Evolutionary conservation across 1,140 invertebrate genomes (phyloP).

Genomic region (Anthonomus grandis): DNA sequence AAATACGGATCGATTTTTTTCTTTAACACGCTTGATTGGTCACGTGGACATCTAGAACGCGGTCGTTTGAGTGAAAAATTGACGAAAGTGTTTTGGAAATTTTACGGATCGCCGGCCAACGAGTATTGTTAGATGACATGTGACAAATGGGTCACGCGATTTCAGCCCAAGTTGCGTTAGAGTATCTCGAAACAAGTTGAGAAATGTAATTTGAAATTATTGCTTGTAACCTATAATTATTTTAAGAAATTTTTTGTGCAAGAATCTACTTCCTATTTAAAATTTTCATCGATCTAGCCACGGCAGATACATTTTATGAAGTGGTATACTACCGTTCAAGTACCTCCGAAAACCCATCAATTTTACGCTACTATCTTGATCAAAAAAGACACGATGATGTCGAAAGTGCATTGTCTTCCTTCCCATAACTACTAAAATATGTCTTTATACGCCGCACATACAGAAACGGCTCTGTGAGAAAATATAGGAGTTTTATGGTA

Average conservation of each 20-base stretch:
- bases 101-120: constrained; percentile 14
- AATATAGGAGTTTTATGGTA: constrained; percentile 25
- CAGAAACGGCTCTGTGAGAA: constrained; percentile 18
- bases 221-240: too few species aligned
- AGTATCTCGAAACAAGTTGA: too few species aligned
- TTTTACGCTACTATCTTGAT: constrained; percentile 24
- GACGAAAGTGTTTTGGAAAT: constrained; percentile 27
- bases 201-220: too few species aligned
- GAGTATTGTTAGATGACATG: constrained; percentile 27
- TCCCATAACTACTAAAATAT: constrained; percentile 26
- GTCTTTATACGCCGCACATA: constrained; percentile 25
- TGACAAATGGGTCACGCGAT: constrained; percentile 29
- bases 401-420: constrained; percentile 25
- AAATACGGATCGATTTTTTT: constrained; percentile 18
- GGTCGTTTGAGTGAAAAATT: constrained; percentile 23
- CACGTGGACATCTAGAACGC: constrained; percentile 26
- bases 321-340: not conserved
- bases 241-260: too few species aligned
- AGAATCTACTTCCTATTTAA: too few species aligned
- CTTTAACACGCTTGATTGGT: constrained; percentile 16
- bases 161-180: too few species aligned
- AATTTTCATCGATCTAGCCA: too few species aligned
- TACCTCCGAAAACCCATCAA: constrained; percentile 24
- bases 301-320: too few species aligned
- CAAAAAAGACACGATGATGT: constrained; percentile 25